Evolutionary conservation across 2,888 invertebrate species (phyloP).

Genomic region (Hypselothyrea guttata): DNA sequence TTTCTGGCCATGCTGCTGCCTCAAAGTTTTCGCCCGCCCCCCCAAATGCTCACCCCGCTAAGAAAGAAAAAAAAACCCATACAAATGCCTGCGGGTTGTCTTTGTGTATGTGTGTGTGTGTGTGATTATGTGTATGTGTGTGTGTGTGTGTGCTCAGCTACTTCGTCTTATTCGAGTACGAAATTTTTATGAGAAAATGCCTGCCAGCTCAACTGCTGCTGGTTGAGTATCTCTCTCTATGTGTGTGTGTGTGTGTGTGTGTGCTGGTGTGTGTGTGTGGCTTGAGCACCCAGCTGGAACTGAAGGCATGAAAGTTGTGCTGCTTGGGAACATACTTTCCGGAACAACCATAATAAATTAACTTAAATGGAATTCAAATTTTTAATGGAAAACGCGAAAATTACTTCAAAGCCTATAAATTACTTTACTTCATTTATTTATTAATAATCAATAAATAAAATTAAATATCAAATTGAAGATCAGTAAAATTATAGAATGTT

Average conservation of each 20-base stretch:
- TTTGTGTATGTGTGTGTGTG: constrained; percentile 33
- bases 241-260: constrained; percentile 15
- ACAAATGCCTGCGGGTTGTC: constrained; percentile 72
- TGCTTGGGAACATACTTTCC: background rate
- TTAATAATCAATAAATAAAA: too few relatives aligned
- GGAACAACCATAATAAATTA: background rate
- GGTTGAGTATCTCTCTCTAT: constrained; percentile 31
- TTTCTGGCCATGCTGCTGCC: constrained; percentile 64
- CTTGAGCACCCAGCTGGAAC: constrained; percentile 39
- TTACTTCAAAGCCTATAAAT: too few relatives aligned
- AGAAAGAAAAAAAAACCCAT: constrained; percentile 28
- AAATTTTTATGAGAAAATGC: constrained; percentile 79
- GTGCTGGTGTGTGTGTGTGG: constrained; percentile 28
- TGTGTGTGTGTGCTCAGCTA: constrained; percentile 58
- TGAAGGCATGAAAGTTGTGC: constrained; percentile 23
- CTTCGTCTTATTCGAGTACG: constrained; percentile 75
- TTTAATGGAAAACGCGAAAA: too few relatives aligned
- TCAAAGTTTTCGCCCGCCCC: constrained; percentile 61
- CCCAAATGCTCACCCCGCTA: constrained; percentile 8
- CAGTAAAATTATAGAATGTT: too few relatives aligned
- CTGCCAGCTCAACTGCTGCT: constrained; percentile 49
- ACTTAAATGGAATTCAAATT: too few relatives aligned
- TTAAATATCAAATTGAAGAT: too few relatives aligned
- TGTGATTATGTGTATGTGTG: constrained; percentile 15
- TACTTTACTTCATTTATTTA: too few relatives aligned